These are phyloP conservation scores for Ammodytes dubius DNA, from an alignment of 2,113 vertebrate genomes.

Conservation along the genomic window DNA sequence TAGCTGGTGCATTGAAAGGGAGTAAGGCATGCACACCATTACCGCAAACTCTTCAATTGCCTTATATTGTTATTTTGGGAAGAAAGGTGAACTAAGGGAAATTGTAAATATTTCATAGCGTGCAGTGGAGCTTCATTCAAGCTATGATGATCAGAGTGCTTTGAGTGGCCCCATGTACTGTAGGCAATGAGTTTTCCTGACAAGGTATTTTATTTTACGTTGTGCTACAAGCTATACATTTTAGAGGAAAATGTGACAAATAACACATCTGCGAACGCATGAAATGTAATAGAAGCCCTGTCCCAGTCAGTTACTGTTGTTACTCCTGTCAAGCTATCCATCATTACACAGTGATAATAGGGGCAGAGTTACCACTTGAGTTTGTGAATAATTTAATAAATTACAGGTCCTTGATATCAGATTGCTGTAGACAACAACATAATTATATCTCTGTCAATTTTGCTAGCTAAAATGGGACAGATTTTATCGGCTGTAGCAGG, in stretches of 20 bases:
- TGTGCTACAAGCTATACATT: background rate
- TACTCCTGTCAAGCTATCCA: background rate
- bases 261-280: background rate
- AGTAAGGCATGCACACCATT: background rate
- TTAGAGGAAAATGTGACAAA: background rate
- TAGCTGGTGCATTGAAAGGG: slow-evolving; percentile 22
- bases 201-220: background rate
- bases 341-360: background rate
- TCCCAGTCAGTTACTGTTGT: background rate
- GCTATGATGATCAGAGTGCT: background rate
- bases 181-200: background rate
- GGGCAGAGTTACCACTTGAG: background rate
- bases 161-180: background rate
- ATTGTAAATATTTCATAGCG: background rate
- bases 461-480: background rate
- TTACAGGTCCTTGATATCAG: background rate
- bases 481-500: background rate
- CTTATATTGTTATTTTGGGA: background rate
- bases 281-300: background rate
- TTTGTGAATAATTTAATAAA: background rate
- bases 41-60: background rate
- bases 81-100: background rate
- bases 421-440: background rate
- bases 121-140: background rate
- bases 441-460: background rate